Conservation (phyloP, 2,113 vertebrate genomes). For the Myotis yumanensis region DNA sequence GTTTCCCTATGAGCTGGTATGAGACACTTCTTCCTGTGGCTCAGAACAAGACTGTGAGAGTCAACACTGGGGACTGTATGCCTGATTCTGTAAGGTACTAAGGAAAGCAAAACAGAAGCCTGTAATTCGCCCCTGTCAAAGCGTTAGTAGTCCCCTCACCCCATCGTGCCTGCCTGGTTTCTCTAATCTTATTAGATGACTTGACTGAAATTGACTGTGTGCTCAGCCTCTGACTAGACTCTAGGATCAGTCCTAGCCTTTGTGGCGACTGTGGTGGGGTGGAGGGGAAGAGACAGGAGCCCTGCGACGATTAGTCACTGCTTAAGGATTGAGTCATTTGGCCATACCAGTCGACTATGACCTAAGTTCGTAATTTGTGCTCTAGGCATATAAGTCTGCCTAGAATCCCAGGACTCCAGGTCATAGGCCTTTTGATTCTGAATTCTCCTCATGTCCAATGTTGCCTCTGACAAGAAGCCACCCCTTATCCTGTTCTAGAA, state of each 20-base stretch:
- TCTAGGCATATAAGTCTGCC: background rate
- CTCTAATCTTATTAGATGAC: background rate
- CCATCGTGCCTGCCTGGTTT: background rate
- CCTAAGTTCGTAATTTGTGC: background rate
- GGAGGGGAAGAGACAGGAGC: slow-evolving; percentile 12
- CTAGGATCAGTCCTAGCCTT: slow-evolving; percentile 5
- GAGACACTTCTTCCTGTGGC: slow-evolving; percentile 68
- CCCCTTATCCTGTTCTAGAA: background rate
- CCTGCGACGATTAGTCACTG: slow-evolving; percentile 45
- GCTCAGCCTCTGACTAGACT: background rate
- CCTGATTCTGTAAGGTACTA: background rate
- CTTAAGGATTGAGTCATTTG: slow-evolving; percentile 64
- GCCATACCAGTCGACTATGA: slow-evolving; percentile 1
- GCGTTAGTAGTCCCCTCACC: background rate
- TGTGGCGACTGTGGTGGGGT: slow-evolving; percentile 45
- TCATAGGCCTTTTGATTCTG: background rate
- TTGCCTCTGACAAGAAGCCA: background rate
- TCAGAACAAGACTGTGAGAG: slow-evolving; percentile 36
- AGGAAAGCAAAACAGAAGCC: background rate
- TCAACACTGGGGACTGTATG: background rate
- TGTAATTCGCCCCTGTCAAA: background rate
- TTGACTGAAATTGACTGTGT: background rate
- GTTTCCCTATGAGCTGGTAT: slow-evolving; percentile 69
- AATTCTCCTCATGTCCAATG: background rate
- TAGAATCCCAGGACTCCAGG: background rate